phyloP scores from a whole-genome alignment of 2,888 invertebrate species.

The Gymnoscelis rufifasciata region DNA sequence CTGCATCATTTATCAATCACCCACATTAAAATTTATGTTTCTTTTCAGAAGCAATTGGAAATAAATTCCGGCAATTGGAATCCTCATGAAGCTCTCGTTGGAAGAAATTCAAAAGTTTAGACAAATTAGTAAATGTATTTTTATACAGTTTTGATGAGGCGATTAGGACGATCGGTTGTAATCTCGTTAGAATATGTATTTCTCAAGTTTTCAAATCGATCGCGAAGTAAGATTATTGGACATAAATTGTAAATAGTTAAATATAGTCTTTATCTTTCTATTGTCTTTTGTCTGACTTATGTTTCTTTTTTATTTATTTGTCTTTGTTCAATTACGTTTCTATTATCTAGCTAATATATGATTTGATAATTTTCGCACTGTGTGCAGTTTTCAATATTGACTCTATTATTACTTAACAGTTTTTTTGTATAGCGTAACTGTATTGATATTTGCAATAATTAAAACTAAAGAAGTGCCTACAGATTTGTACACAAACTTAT shows the following conservation, averaged over 20 bases:
- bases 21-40: not conserved
- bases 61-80: constrained; percentile 18
- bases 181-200: constrained; percentile 2
- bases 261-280: constrained; percentile 15
- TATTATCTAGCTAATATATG: not conserved
- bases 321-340: constrained; percentile 11
- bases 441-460: no score
- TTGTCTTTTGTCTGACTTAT: constrained; percentile 11
- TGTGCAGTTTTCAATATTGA: not conserved
- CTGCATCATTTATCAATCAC: not conserved
- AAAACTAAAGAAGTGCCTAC: no score
- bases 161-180: constrained; percentile 4
- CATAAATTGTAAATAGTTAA: constrained; percentile 25
- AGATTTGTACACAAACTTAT: no score
- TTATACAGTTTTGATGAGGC: constrained; percentile 19
- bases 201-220: constrained; percentile 8
- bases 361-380: not conserved
- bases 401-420: no score
- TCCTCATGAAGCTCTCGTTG: constrained; percentile 16
- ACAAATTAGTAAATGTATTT: constrained; percentile 22
- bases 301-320: constrained; percentile 23
- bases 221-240: constrained; percentile 9
- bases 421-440: no score
- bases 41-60: constrained; percentile 35
- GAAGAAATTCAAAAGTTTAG: constrained; percentile 13